phyloP scores from a whole-genome alignment of 2,888 invertebrate genomes.

The Drosophila quinaria region DNA sequence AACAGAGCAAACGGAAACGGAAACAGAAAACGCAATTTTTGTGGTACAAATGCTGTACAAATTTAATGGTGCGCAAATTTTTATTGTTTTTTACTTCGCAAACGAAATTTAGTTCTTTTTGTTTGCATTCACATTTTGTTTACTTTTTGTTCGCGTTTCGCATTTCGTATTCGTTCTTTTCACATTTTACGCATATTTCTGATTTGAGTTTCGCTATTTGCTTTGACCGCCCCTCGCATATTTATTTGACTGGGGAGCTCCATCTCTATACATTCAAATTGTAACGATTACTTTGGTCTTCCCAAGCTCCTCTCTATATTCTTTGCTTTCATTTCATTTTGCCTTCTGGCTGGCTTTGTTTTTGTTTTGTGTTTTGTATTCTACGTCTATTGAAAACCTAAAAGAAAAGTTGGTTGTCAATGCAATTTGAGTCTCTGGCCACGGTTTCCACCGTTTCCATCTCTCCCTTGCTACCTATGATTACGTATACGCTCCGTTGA shows the following conservation, averaged over 20 bases:
- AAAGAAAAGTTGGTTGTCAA: slow-evolving; percentile 59
- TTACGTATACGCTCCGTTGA: slow-evolving; percentile 71
- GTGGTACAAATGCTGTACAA: slow-evolving; percentile 60
- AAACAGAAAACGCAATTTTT: slow-evolving; percentile 45
- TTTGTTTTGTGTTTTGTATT: slow-evolving; percentile 34
- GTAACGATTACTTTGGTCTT: slow-evolving; percentile 18
- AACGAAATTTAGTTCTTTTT: slow-evolving; percentile 20
- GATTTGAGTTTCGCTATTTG: slow-evolving; percentile 61
- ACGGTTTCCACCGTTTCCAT: slow-evolving; percentile 21
- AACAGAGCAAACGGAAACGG: slow-evolving; percentile 30
- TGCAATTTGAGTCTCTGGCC: slow-evolving; percentile 61
- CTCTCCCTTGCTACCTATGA: slow-evolving; percentile 45
- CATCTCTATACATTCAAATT: slow-evolving; percentile 23
- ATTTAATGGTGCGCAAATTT: slow-evolving; percentile 79
- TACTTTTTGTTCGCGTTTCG: slow-evolving; percentile 44
- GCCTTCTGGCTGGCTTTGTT: slow-evolving; percentile 37
- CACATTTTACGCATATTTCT: slow-evolving; percentile 68
- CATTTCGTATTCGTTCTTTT: slow-evolving; percentile 50
- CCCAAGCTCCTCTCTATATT: neutral
- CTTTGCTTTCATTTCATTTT: slow-evolving; percentile 29
- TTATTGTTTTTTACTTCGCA: slow-evolving; percentile 60
- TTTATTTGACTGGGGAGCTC: slow-evolving; percentile 36
- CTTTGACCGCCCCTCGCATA: slow-evolving; percentile 40
- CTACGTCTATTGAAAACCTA: slow-evolving; percentile 24
- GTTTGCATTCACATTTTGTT: slow-evolving; percentile 46